Conservation (phyloP, 1,140 invertebrate genomes). For the Watersipora subatra region DNA sequence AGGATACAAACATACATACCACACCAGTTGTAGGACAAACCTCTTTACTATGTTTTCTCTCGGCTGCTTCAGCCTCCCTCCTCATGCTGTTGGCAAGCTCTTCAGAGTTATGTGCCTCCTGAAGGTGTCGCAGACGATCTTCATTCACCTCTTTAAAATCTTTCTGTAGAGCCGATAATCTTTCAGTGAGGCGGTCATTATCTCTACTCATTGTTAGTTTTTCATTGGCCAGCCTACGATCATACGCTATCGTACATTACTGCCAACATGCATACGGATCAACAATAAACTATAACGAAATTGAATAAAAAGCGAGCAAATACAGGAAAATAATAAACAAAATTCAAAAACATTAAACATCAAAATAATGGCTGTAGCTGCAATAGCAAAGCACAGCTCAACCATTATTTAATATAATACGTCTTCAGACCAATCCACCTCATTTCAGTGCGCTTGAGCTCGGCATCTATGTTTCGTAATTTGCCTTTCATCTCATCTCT, state of each 20-base stretch:
- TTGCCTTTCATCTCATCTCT: slow-evolving; percentile 25
- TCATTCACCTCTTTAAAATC: slow-evolving; percentile 28
- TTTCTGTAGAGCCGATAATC: slow-evolving; percentile 19
- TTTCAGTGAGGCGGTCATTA: slow-evolving; percentile 20
- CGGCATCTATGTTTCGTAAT: slow-evolving; percentile 20
- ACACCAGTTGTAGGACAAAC: too few species aligned
- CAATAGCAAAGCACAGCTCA: too few species aligned
- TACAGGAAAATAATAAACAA: too few species aligned
- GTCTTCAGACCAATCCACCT: too few species aligned
- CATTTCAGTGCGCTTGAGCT: slow-evolving; percentile 21
- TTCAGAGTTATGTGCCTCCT: slow-evolving; percentile 29
- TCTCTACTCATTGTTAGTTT: slow-evolving; percentile 19
- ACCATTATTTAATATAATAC: too few species aligned
- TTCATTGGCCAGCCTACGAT: slow-evolving; percentile 10
- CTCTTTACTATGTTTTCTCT: slow-evolving; percentile 31
- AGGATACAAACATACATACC: too few species aligned
- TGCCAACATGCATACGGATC: slow-evolving; percentile 3
- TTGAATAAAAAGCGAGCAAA: too few species aligned
- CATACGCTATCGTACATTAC: not conserved
- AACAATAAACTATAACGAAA: too few species aligned
- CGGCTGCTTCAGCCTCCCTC: slow-evolving; percentile 28
- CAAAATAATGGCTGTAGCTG: too few species aligned
- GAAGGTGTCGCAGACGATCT: slow-evolving; percentile 20
- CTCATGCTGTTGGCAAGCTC: slow-evolving; percentile 17
- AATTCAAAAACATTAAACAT: too few species aligned